Base-by-base conservation (phyloP, 2,113 vertebrate genomes). In the Alligator mississippiensis region DNA sequence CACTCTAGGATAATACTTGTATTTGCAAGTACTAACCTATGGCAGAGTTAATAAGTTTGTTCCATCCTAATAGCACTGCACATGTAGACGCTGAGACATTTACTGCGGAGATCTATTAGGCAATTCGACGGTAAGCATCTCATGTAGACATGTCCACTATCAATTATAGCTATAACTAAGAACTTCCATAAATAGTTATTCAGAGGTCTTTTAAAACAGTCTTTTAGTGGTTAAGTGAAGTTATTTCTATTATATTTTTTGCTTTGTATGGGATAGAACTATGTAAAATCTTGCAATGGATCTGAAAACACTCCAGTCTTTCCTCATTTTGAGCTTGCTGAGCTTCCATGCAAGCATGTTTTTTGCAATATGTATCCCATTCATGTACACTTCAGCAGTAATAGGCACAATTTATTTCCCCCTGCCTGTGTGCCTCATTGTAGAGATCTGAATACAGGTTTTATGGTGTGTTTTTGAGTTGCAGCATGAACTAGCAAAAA, bases 161-260 rank as follows among this genome's bases (percentile, higher is more conserved):
- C 93, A 95, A 88, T 94, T 96, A 82, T 55, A 90, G 84, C 80
- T 92, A 76, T 68, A 91, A 84, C 77, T 91, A 87, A 88, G 63
- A 91, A 75, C 63, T 92, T 92, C 85, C 87, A 86, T 96, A 95
- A 95, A 92, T 90, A 92, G 21, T 91, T 87, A 81, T 81, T 87
- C 70, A 74, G 80, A 91, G 84, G 85, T 96, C 47, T 47, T 47
- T 47, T 47, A 47, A 47, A 87, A 93, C 76, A 87, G 17, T n/a
- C 85, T 93, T 95, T 95, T 81, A 92, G 68, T 84, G 57, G 83
- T 85, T 47, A 85, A 96, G 83, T 19, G 85, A 81, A 95, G 70
- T 47, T 47, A 92, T 90, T 93, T 89, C 82, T 47, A 62, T 80
- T 93, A 63, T 13, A 96, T 80, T 55, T 83, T 82, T 85, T 85